Conservation (phyloP, 2,797 vertebrate genomes). For the Brachymystax lenok region DNA sequence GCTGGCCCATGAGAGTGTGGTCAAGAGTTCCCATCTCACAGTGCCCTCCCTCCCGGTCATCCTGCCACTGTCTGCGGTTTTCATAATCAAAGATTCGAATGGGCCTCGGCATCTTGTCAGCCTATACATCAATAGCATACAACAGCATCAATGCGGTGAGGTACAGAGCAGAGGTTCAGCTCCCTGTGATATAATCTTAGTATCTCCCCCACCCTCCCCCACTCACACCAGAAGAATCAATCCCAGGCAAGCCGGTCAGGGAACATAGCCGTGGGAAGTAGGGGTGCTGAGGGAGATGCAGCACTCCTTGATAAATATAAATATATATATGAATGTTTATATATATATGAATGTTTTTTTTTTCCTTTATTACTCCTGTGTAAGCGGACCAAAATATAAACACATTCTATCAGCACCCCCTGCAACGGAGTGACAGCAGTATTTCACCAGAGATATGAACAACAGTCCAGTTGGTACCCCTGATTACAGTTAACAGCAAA, state of each 20-base stretch:
- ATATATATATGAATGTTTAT: too few species aligned
- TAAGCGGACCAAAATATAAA: too few species aligned
- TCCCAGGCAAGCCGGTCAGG: slow-evolving; percentile 23
- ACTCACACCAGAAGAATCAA: slow-evolving; percentile 34
- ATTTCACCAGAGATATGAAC: slow-evolving; percentile 22
- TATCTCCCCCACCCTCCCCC: slow-evolving; percentile 34
- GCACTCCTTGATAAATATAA: neutral
- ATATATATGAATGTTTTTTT: too few species aligned
- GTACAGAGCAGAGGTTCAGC: slow-evolving; percentile 22
- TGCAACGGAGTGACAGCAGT: neutral
- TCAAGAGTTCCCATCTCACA: slow-evolving; percentile 62
- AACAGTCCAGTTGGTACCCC: slow-evolving; percentile 15
- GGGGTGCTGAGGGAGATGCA: neutral
- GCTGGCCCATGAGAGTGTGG: slow-evolving; percentile 11
- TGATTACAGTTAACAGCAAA: slow-evolving; percentile 9
- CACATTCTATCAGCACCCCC: neutral
- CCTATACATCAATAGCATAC: slow-evolving; percentile 26
- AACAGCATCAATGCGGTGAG: slow-evolving; percentile 28
- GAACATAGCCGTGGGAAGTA: neutral
- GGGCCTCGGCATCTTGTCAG: slow-evolving; percentile 28
- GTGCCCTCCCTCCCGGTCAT: slow-evolving; percentile 24
- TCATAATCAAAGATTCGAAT: slow-evolving; percentile 51
- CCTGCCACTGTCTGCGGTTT: slow-evolving; percentile 51
- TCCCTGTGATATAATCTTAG: slow-evolving; percentile 49
- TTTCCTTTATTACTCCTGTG: too few species aligned